Base-by-base conservation (phyloP, 2,113 vertebrate genomes). In the Psilopogon haemacephalus region DNA sequence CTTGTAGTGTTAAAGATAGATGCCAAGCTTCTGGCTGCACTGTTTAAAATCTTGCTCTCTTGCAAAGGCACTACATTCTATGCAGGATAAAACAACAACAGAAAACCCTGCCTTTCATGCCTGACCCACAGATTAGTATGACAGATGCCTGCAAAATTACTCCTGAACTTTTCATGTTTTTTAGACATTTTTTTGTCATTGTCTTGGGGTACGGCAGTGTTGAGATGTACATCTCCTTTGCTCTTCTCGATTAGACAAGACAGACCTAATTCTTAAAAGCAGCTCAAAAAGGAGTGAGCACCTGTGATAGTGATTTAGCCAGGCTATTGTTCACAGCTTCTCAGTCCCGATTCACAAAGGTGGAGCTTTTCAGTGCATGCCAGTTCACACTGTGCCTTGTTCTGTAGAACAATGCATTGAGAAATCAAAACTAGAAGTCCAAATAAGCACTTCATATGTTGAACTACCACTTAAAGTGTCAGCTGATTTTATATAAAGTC, bases 1-100 rank as follows among this genome's bases (percentile, higher is more conserved):
- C 70, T 94, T 78, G 58, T 54, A 78, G 48, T 81, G 68, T 94
- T 93, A 78, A 86, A 86, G 73, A 94, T 18, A 68, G 58, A 91
- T 72, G 32, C 28, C 73, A 87, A 87, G 88, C 54, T 88, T 72
- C 94, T 93, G 84, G 62, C 44, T 86, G 33, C 67, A 37, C 80
- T 90, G 77, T 60, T 94, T 90, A 92, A 90, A 93, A 82, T 82
- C 77, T 65, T 82, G 40, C 35, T 81, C 2, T 71, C 44, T 86
- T 86, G 50, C 38, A 79, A 32, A 82, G 26, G 15, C 44, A 15
- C 40, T 62, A 18, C 0, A 0, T 35, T 71, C 54, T 30, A 7
- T 38, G 63, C 14, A 46, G 50, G 69, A 63, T 28, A 58, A 78
- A 78, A 12, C 33, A 58, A 54, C 48, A 50, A 33, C 35, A 74